Percentiles rank a stretch among this genome's conserved stretches.
Conservation (phyloP, 2,113 vertebrate species). For the Pituophis catenifer region DNA sequence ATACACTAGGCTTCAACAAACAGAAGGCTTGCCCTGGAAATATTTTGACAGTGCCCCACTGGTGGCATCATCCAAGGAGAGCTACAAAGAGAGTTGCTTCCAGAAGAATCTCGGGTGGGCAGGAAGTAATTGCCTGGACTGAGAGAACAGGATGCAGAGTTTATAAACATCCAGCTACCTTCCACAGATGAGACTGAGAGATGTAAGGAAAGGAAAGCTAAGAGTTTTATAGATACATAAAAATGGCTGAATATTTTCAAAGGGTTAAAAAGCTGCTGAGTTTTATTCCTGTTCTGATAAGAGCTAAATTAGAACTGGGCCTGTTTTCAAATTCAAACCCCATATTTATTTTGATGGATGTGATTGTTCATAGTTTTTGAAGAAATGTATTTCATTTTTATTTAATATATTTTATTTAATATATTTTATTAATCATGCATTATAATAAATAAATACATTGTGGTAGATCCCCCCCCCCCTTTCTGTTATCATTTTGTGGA, state of each 20-base stretch:
- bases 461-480: neutral
- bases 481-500: no score
- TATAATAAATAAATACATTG: neutral
- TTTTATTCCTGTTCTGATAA: neutral
- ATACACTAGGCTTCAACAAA: neutral
- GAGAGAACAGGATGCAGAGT: neutral
- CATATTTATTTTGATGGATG: neutral
- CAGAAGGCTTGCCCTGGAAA: neutral
- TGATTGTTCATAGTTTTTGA: neutral
- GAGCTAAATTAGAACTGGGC: neutral
- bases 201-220: neutral
- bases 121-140: neutral
- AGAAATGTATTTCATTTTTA: neutral
- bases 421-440: no score
- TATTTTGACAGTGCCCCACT: neutral
- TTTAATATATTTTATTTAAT: no score
- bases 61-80: neutral
- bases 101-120: neutral
- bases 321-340: neutral
- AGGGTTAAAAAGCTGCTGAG: neutral
- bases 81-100: neutral
- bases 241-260: neutral
- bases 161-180: neutral
- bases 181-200: neutral
- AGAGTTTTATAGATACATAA: neutral